Base-by-base conservation (phyloP, 2,113 vertebrate genomes). In the Tonatia bakeri region DNA sequence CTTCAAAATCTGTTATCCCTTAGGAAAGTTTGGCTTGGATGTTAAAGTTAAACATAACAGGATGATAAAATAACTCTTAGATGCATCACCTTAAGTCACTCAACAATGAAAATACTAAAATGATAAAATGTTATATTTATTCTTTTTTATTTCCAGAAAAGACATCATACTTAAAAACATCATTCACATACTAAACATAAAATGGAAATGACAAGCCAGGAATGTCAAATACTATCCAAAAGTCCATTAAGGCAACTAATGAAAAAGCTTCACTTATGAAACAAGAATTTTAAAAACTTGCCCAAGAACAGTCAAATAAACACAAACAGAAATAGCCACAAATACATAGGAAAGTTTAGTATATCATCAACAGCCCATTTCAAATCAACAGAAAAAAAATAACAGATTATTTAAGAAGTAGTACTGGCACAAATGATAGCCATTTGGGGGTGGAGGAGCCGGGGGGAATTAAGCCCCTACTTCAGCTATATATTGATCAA, bases 171-270 rank as follows among this genome's bases (percentile, higher is more conserved):
- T 85, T 81, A 40, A 90, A 90, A 91, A 67, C 61, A 94, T 45
- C 61, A 95, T 87, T 87, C 26, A 91, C 76, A 82, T 87, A 81
- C 89, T 56, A 69, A 95, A 80, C 20, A 80, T 67, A 13, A 85
- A 88, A 70, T 54, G 20, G n/a, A 87, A 92, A 70, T 69, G 26
- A 90, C 4, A 33, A 85, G 26, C 69, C 75, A 80, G 90, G 36
- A 85, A 91, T 33, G 38, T 67, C 69, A 95, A 83, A 84, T 79
- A 56, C 22, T 87, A 64, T 56, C 45, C 70, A 79, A 92, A 90
- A 88, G 28, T 76, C 16, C 56, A n/a, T 33, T 61, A 79, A 72
- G n/a, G 33, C 6, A 80, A 38, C 15, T 89, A 91, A 0, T 43
- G 9, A 56, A 90, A 93, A 90, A 69, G n/a, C 19, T 93, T 69